Conservation (phyloP, 1,140 invertebrate species). For the Neodiprion fabricii region DNA sequence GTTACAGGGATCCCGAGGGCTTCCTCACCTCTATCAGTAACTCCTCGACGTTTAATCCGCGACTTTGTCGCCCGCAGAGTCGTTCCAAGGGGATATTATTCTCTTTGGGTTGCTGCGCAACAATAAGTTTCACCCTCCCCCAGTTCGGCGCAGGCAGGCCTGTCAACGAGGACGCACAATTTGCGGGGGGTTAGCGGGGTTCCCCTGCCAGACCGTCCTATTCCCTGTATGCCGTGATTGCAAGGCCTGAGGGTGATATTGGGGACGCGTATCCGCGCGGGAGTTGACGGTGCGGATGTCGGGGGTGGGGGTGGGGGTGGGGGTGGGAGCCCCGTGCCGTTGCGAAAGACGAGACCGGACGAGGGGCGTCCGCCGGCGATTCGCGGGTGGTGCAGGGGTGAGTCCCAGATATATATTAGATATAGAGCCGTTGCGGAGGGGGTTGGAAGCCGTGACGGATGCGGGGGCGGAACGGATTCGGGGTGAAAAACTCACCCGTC, state of each 20-base stretch:
- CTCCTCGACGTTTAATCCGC: slow-evolving; percentile 45
- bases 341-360: slow-evolving; percentile 6
- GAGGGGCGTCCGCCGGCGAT: neutral
- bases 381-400: neutral
- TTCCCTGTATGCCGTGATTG: slow-evolving; percentile 58
- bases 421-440: neutral
- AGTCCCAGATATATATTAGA: slow-evolving; percentile 1
- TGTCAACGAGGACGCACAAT: slow-evolving; percentile 56
- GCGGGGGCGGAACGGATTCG: neutral
- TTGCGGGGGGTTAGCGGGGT: slow-evolving; percentile 47
- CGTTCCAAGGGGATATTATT: slow-evolving; percentile 38
- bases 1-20: too few relatives aligned
- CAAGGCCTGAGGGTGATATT: slow-evolving; percentile 55
- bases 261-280: slow-evolving; percentile 46
- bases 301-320: neutral
- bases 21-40: too few relatives aligned
- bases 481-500: neutral
- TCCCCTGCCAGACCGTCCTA: slow-evolving; percentile 43
- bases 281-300: slow-evolving; percentile 3
- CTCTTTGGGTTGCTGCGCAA: slow-evolving; percentile 55
- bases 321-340: neutral
- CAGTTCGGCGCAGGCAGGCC: slow-evolving; percentile 44
- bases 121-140: slow-evolving; percentile 52
- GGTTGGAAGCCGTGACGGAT: neutral
- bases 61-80: slow-evolving; percentile 40